Evolutionary conservation across 2,113 vertebrate species (phyloP), one percentile per base, ranked within the genome.

Genomic region (Nesospiza acunhae): DNA sequence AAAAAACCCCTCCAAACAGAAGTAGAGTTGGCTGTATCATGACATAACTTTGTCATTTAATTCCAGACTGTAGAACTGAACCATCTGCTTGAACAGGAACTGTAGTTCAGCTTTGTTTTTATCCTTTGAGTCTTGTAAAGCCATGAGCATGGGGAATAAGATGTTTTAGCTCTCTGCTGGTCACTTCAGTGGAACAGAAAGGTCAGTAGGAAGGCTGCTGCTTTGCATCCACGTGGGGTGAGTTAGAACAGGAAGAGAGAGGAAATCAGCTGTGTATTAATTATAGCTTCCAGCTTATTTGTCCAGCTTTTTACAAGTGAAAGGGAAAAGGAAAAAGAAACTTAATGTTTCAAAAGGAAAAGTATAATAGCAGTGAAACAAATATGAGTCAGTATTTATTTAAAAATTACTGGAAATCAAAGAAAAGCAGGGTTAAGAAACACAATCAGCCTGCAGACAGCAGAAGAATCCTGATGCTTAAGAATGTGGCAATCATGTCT

Each of bases 381-480:
- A 52, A 72, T 77, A 95, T 93, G 92, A 97, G 76, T 97, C 97
- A 96, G 62, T 95, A 88, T 95, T 87, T 97, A 94, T 95, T 92
- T 90, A 96, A 94, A 94, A 97, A 95, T 93, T 94, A 84, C 74
- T 79, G 83, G 76, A 75, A 95, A 96, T 97, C 82, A 94, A 85
- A 97, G 80, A 90, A 95, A 96, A 93, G 13, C 28, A 73, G 7
- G 58, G 80, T 91, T 93, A 84, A 77, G 82, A 96, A 93, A 97
- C 31, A 82, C 50, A 67, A 53, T 79, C 73, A 82, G 12, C 70
- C 86, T 33, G 42, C 67, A 97, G 77, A 96, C 84, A 90, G 78
- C 10, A 3, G 83, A 96, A 96, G 75, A 92, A 94, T 85, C 75
- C 66, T 0, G 0, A 28, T 42, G 42, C 50, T 93, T 87, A 66